Base-by-base conservation (phyloP, 64 coral and sea anemone species). In the Astreopora myriophthalma region DNA sequence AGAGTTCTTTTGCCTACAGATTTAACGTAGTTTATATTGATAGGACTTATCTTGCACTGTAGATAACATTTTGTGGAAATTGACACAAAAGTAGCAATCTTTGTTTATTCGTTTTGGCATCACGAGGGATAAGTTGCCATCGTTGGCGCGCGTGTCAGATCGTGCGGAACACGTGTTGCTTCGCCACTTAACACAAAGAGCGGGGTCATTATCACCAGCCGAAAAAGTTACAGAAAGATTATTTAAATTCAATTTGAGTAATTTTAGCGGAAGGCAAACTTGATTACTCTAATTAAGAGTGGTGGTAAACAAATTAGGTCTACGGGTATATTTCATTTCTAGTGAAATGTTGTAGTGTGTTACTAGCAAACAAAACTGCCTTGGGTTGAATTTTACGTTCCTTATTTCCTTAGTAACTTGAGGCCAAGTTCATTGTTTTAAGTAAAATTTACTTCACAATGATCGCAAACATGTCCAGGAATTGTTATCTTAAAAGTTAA, bases 101-200 rank as follows among this genome's bases (percentile, higher is more conserved):
- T 78, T 78, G 75, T 52, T 78, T 55, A 52, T 78, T 78, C 52
- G 52, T 78, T 78, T 78, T n/a, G n/a, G n/a, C n/a, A 78, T 78
- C 26, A n/a, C 74, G n/a, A 76, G 74, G 22, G 1, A 26, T 9
- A 29, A 78, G 3, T 78, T 46, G 48, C 9, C 17, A 78, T 78
- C 25, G 24, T 30, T 51, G 38, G 40, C 75, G 75, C 75, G 75
- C 27, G 75, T n/a, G 20, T 46, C 42, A 46, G 11, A 6, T 27
- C 46, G 34, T 40, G 20, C 33, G 22, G 9, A 51, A 49, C 75
- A 78, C 75, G 75, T 78, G 75, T 78, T 78, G n/a, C 37, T 55
- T 78, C 44, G 24, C 27, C 75, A 31, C 75, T 78, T 78, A 14
- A n/a, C 42, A 78, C 75, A 78, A 78, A 30, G 27, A 17, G 46